Base-by-base conservation (phyloP, 2,797 vertebrate genomes). In the Sebastes reedi region DNA sequence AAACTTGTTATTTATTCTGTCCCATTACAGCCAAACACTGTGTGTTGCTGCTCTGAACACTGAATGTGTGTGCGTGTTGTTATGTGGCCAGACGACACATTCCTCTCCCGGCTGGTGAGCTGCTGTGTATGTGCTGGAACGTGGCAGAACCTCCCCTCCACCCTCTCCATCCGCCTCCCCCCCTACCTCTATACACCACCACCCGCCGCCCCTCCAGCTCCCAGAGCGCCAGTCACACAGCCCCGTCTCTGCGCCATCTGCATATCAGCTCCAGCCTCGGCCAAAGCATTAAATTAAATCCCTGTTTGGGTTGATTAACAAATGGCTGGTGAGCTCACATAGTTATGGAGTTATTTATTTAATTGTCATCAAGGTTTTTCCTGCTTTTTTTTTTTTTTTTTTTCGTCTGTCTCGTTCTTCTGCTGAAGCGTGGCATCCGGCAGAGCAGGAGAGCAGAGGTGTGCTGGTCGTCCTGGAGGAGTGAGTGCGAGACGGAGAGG, bases 201-300 rank as follows among this genome's bases (percentile, higher is more conserved):
- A 75, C 58, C 70, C 82, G 27, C 84, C 82, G 30, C 71, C 81
- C 84, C 76, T 87, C 89, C 89, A 90, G 87, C 90, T 95, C 94
- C 93, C 95, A 91, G 92, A 93, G 92, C 87, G 90, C 92, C 95
- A 94, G 93, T 94, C 95, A 89, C 93, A 94, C 89, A 93, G 93
- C 95, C 83, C 93, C 89, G 90, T 96, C 95, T 94, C 95, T 92
- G 93, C 92, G 94, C 95, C 95, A 96, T 96, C 95, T 96, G 95
- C 94, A 96, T 95, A 95, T 94, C 94, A 90, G 93, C 91, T 88
- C 77, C 87, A 78, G 89, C 92, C 94, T 93, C 87, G 90, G 94
- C 96, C 96, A 96, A 96, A 94, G 94, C 95, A 94, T 96, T 95
- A 95, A 94, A 96, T 96, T 95, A 96, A 96, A 96, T 96, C 95